These are phyloP conservation scores for Xiphorhynchus erythropygius DNA, from an alignment of 2,797 vertebrate genomes.

Conservation along the genomic window DNA sequence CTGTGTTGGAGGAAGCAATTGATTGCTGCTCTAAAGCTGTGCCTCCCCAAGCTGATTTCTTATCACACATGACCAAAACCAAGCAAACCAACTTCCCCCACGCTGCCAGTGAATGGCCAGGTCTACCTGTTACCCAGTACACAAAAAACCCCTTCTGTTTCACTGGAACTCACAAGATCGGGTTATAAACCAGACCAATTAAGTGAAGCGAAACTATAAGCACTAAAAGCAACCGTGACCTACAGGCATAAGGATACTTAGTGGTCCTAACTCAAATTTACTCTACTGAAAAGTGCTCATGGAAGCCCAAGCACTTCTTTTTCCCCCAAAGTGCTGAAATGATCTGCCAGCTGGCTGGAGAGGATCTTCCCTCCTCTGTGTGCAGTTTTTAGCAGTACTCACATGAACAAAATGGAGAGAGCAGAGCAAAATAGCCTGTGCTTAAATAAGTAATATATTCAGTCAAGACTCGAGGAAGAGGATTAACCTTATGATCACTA, in stretches of 20 bases:
- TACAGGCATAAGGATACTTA: background rate
- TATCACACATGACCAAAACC: background rate
- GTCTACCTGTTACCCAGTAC: background rate
- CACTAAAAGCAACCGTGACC: background rate
- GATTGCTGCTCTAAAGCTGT: background rate
- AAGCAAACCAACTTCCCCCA: background rate
- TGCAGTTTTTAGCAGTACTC: background rate
- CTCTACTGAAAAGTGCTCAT: background rate
- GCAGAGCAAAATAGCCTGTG: background rate
- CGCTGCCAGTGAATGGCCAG: background rate
- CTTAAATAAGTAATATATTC: background rate
- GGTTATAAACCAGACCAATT: background rate
- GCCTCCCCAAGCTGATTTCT: background rate
- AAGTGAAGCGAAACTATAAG: background rate
- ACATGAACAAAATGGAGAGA: rapidly evolving
- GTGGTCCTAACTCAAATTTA: background rate
- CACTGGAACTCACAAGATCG: background rate
- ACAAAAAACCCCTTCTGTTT: background rate
- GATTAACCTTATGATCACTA: background rate
- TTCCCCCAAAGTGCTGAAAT: background rate
- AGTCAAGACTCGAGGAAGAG: background rate
- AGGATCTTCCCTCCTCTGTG: background rate
- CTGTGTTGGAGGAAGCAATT: background rate
- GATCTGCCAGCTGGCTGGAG: background rate
- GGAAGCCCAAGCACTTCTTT: background rate